Conservation (phyloP, 1,140 invertebrate species). For the Drosophila chauvacae region DNA sequence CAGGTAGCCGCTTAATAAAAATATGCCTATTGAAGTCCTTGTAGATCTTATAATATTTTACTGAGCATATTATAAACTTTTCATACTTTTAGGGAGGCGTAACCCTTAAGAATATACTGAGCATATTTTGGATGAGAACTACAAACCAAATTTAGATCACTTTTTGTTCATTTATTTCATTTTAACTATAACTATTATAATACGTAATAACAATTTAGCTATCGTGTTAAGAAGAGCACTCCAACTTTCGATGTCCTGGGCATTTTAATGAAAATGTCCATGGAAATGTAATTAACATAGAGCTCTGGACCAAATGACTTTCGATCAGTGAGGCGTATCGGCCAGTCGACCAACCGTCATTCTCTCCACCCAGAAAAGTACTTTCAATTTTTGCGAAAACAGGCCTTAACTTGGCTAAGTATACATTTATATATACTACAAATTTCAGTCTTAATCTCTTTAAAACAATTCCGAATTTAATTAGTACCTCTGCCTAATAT, state of each 20-base stretch:
- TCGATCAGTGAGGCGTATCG: slow-evolving; percentile 27
- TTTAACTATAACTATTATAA: too few species aligned
- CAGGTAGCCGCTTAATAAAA: background rate
- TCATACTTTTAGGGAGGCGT: too few species aligned
- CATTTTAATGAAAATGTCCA: background rate
- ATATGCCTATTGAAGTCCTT: background rate
- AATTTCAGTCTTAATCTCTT: background rate
- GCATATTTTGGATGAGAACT: too few species aligned
- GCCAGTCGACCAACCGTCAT: slow-evolving; percentile 33
- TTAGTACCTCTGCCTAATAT: background rate
- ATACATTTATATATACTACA: background rate
- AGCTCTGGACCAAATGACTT: slow-evolving; percentile 31
- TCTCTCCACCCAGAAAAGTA: background rate
- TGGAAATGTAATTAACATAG: slow-evolving; percentile 65
- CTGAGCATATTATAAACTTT: background rate
- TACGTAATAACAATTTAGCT: too few species aligned
- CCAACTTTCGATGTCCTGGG: slow-evolving; percentile 17
- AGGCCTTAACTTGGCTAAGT: background rate
- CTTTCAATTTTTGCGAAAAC: background rate
- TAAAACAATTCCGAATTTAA: background rate
- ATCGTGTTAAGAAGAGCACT: background rate
- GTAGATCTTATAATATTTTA: background rate
- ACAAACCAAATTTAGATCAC: too few species aligned
- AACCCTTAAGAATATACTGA: too few species aligned
- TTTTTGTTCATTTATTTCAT: too few species aligned